These are phyloP conservation scores for Watsonalla cultraria DNA, from an alignment of 2,888 invertebrate genomes.

Conservation along the genomic window DNA sequence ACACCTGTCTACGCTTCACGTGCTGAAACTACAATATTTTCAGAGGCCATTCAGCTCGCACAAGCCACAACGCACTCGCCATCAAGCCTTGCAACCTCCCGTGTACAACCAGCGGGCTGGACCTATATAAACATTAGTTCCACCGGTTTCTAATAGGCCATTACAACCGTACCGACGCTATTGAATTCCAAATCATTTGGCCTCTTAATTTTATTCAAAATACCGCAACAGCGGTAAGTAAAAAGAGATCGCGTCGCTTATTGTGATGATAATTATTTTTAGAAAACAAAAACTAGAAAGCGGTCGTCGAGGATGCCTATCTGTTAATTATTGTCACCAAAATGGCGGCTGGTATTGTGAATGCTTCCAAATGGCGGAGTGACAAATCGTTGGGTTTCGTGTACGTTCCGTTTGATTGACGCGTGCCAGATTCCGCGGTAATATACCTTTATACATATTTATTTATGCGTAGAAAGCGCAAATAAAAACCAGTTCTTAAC, in stretches of 20 bases:
- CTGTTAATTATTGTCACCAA: slow-evolving; percentile 77
- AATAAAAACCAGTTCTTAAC: slow-evolving; percentile 70
- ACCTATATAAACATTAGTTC: slow-evolving; percentile 47
- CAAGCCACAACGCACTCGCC: background rate
- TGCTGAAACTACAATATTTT: slow-evolving; percentile 50
- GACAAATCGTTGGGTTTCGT: slow-evolving; percentile 72
- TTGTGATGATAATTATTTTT: slow-evolving; percentile 77
- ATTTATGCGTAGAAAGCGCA: slow-evolving; percentile 75
- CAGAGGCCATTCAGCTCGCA: slow-evolving; percentile 31
- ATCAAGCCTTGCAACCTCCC: background rate
- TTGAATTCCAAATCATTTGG: slow-evolving; percentile 60
- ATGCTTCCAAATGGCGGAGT: slow-evolving; percentile 69
- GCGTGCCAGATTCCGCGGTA: slow-evolving; percentile 71
- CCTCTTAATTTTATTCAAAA: slow-evolving; percentile 72
- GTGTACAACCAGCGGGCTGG: slow-evolving; percentile 15
- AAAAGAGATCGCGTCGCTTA: slow-evolving; percentile 71
- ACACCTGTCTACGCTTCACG: slow-evolving; percentile 61
- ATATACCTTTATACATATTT: slow-evolving; percentile 71
- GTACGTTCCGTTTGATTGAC: slow-evolving; percentile 74
- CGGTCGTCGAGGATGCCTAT: slow-evolving; percentile 68
- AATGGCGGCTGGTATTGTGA: slow-evolving; percentile 69
- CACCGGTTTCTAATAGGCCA: slow-evolving; percentile 50
- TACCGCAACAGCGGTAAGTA: slow-evolving; percentile 73
- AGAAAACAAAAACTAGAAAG: slow-evolving; percentile 78
- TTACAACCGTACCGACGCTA: slow-evolving; percentile 46